phyloP scores from a whole-genome alignment of 2,888 invertebrate genomes.

The Achlya flavicornis region DNA sequence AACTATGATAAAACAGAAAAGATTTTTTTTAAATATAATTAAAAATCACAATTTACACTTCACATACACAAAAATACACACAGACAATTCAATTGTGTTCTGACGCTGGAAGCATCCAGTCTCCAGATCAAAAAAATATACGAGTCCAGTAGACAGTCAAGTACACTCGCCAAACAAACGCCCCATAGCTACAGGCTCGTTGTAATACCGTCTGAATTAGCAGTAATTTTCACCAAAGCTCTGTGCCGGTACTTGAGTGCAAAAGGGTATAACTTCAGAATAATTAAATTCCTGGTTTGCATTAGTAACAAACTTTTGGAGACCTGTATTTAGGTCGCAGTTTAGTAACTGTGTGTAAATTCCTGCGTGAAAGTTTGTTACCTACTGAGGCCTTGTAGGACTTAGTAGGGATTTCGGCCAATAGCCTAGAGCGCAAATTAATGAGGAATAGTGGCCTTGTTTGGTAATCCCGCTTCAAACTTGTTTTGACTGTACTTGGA shows the following conservation, averaged over 20 bases:
- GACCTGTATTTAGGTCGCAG: background rate
- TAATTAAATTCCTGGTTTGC: background rate
- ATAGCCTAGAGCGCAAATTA: background rate
- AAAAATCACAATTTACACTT: too few relatives aligned
- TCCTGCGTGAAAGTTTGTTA: background rate
- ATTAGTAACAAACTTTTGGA: background rate
- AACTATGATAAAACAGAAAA: too few relatives aligned
- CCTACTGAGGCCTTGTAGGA: background rate
- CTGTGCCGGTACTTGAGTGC: background rate
- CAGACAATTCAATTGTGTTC: too few relatives aligned
- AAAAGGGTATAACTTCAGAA: constrained; percentile 1
- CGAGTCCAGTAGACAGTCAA: background rate
- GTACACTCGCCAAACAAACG: background rate
- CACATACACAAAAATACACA: too few relatives aligned
- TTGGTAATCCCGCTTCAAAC: too few relatives aligned
- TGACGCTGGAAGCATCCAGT: too few relatives aligned
- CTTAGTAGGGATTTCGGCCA: background rate
- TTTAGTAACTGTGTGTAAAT: background rate
- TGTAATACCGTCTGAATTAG: constrained; percentile 7
- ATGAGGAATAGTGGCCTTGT: too few relatives aligned
- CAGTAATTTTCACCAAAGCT: constrained; percentile 9
- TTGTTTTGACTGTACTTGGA: too few relatives aligned
- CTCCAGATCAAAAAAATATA: too few relatives aligned
- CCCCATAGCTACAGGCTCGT: background rate
- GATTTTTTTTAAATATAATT: too few relatives aligned